Evolutionary conservation across 2,113 vertebrate species (phyloP), one percentile per base, ranked within the genome.

Genomic region (Centrocercus urophasianus): DNA sequence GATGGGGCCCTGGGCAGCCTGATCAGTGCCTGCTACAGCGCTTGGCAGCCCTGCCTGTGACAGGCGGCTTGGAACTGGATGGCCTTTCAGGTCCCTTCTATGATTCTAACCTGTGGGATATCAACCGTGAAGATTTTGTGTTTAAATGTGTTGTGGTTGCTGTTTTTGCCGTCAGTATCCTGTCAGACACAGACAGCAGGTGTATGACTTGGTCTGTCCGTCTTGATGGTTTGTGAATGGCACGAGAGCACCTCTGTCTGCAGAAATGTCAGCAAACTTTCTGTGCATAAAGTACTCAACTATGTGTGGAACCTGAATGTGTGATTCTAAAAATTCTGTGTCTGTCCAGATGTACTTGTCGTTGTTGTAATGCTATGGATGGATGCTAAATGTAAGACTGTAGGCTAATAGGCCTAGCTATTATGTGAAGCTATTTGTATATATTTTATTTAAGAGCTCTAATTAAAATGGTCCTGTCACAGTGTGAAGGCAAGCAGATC

Each of bases 241-340:
- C 24, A 10, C 9, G 24, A 14, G n/a, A 5, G 8, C n/a, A 27
- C 36, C 67, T 14, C 45, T 50, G n/a, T 27, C 17, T 10, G 17
- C 18, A 25, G 67, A 34, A 38, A 36, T 14, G 66, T 13, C 67
- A 50, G 66, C 25, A 10, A 45, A 15, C 19, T 45, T 66, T 30
- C 22, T 32, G 20, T n/a, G 20, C 21, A 22, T 17, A 28, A 70
- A 19, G 5, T 38, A 8, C 16, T 52, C 24, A 13, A 34, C 67
- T 52, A 15, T 7, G 25, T 14, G 43, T 19, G 40, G 74, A 65
- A 61, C 43, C 36, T 21, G n/a, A 8, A 16, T 0, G 0, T 1
- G 1, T 45, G 60, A 6, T 36, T 83, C 48, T 56, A 8, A 43
- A 61, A 34, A 13, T 40, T 28, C 42, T 4, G 5, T 21, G 50